Conservation (phyloP, 2,888 invertebrate species). For the Dasypolia templi region DNA sequence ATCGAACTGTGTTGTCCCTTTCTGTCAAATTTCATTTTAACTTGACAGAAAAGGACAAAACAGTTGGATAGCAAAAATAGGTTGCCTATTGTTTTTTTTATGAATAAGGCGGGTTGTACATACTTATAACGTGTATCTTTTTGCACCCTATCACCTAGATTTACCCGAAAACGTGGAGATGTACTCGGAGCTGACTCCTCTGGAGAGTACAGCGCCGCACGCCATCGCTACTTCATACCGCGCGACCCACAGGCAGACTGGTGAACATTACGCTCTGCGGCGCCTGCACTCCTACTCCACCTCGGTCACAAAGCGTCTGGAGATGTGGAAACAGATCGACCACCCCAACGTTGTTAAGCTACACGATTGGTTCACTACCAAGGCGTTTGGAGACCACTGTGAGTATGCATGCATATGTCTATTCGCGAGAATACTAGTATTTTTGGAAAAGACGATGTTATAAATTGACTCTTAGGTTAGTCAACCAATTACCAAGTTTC, state of each 20-base stretch:
- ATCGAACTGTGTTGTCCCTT: no score
- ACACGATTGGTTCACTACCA: conserved; percentile 98
- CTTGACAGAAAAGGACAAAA: no score
- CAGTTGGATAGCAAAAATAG: no score
- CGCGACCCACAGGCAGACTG: conserved; percentile 96
- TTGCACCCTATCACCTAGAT: conserved; percentile 83
- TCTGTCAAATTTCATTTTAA: no score
- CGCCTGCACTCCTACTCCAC: conserved; percentile 96
- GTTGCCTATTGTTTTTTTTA: no score
- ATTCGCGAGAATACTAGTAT: background rate
- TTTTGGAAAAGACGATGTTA: background rate
- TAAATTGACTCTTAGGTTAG: background rate
- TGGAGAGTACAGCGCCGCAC: conserved; percentile 93
- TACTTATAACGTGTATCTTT: background rate
- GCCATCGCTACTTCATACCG: conserved; percentile 97
- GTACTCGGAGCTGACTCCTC: conserved; percentile 96
- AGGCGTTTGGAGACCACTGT: conserved; percentile 99
- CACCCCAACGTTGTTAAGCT: conserved; percentile 98
- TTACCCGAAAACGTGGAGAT: conserved; percentile 97
- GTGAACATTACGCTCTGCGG: conserved; percentile 95
- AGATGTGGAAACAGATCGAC: conserved; percentile 98
- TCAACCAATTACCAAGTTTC: background rate
- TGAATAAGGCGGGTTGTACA: no score
- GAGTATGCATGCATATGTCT: conserved; percentile 80
- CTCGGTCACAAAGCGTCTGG: conserved; percentile 96